Base-by-base conservation (phyloP, 2,113 vertebrate genomes). In the Miniopterus natalensis region DNA sequence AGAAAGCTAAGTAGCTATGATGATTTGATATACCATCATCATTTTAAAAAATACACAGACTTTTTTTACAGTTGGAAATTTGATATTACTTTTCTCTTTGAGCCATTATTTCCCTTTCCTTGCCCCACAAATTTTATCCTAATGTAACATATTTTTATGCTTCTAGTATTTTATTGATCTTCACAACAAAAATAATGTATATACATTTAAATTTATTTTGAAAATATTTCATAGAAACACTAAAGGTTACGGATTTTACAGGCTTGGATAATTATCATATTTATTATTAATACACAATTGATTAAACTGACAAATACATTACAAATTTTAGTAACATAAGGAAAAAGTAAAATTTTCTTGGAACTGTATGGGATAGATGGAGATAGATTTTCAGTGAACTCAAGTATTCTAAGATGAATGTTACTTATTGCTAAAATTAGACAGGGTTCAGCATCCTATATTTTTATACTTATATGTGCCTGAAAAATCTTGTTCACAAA, bases 371-470 rank as follows among this genome's bases (percentile, higher is more conserved):
- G 40, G 8, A 25, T 92, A 9, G 29, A 36, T 57, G 17, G 36
- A 77, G 31, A 57, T 75, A 31, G 20, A 73, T 66, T 65, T 61
- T 21, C 21, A 68, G 0, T 84, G 88, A 42, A 47, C 51, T 94
- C 3, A 79, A n/a, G 29, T 96, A 45, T 83, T n/a, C 20, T 80
- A 71, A 89, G 47, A 53, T 90, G 57, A 96, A 42, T 49, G 8
- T 74, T 93, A 84, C 36, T 70, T 93, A 66, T n/a, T 91, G 42
- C 36, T 86, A 77, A 91, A 77, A 63, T 68, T 42, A 97, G 51
- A 78, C 21, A 63, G 55, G 13, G 57, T 27, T 84, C n/a, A 78
- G n/a, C 23, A 63, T 88, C n/a, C 29, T 94, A 6, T 53, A 61
- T 84, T 94, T 74, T 55, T 66, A 36, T 84, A 66, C 66, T 74